A percentile compares a stretch with the other conserved stretches of the same genome.
Evolutionary conservation across 2,113 vertebrate species (phyloP).

Genomic region (Sylvilagus bachmani): DNA sequence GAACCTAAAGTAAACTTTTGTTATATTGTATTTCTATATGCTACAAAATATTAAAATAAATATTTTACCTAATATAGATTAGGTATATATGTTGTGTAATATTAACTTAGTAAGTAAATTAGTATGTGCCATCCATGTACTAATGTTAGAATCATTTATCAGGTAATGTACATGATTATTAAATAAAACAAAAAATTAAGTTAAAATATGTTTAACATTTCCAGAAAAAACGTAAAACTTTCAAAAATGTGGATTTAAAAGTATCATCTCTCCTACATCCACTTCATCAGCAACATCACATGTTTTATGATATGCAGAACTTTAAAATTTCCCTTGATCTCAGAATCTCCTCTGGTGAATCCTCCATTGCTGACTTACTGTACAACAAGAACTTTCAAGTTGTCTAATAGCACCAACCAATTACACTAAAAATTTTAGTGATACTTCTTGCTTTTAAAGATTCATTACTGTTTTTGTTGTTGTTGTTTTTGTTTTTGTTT

Average conservation of each 20-base stretch:
- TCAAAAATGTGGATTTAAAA: fast-evolving
- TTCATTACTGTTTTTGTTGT: too few relatives aligned
- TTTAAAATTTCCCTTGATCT: not conserved
- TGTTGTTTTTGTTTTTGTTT: too few relatives aligned
- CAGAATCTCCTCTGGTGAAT: too few relatives aligned
- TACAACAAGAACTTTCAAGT: not conserved
- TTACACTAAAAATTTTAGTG: not conserved
- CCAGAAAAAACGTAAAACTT: not conserved
- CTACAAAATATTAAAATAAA: not conserved
- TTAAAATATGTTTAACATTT: not conserved
- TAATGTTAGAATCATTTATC: not conserved
- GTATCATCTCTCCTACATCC: not conserved
- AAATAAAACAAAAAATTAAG: not conserved
- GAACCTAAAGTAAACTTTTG: not conserved
- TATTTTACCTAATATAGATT: not conserved
- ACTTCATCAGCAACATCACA: not conserved
- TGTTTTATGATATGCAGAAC: not conserved
- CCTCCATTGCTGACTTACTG: not conserved
- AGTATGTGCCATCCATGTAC: not conserved
- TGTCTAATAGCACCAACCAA: not conserved
- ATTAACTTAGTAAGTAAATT: not conserved
- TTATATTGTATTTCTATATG: not conserved
- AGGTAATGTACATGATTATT: not conserved
- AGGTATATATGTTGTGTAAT: not conserved
- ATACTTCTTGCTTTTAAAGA: not conserved